Percentiles rank a stretch among this genome's conserved stretches.
phyloP scores from a whole-genome alignment of 1,140 invertebrate genomes.

The Drusus annulatus region DNA sequence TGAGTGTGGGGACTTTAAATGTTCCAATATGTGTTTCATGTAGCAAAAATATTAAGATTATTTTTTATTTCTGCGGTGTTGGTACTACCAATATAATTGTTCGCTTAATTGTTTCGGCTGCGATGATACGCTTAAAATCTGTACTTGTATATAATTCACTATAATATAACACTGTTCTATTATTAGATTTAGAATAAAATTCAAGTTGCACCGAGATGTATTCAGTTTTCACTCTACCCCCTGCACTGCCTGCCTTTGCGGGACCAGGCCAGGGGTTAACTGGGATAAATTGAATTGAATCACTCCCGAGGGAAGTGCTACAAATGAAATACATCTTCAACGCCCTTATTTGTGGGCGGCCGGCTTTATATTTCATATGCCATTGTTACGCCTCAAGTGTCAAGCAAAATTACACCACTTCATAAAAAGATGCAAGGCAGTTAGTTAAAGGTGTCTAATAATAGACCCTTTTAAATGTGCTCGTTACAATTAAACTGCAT shows the following conservation, averaged over 20 bases:
- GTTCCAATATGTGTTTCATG: no score
- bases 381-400: slow-evolving; percentile 1
- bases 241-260: neutral
- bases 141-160: no score
- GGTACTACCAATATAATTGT: no score
- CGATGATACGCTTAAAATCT: no score
- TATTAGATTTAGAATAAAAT: no score
- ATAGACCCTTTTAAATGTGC: neutral
- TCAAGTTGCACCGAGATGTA: no score
- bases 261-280: slow-evolving; percentile 47
- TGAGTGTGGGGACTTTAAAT: no score
- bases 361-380: slow-evolving; percentile 7
- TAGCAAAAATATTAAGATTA: no score
- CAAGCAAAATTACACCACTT: neutral
- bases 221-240: neutral
- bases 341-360: slow-evolving; percentile 26
- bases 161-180: no score
- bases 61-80: no score
- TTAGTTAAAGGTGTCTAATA: neutral
- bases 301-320: slow-evolving; percentile 51
- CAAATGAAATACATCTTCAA: slow-evolving; percentile 60
- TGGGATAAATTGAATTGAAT: slow-evolving; percentile 60
- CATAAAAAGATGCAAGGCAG: neutral
- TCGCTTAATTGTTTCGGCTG: no score
- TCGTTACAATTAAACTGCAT: neutral